Evolutionary conservation across 2,888 invertebrate species (phyloP).

Genomic region (Prenolepis imparis): DNA sequence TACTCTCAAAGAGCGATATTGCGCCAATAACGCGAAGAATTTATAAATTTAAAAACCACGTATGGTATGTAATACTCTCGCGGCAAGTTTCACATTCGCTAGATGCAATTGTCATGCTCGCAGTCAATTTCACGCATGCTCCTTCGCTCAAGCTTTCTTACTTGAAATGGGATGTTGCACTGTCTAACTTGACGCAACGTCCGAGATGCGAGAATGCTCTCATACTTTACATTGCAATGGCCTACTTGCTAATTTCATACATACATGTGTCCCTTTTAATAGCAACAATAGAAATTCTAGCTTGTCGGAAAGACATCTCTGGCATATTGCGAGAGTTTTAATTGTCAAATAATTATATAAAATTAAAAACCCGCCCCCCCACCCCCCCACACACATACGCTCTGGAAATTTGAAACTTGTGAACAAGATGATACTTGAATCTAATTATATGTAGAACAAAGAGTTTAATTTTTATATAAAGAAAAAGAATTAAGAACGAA

Average conservation of each 20-base stretch:
- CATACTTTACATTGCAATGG: conserved; percentile 22
- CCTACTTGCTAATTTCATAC: conserved; percentile 43
- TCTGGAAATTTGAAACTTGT: background rate
- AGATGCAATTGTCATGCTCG: conserved; percentile 64
- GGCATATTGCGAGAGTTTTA: background rate
- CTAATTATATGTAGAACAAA: background rate
- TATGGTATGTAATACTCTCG: conserved; percentile 31
- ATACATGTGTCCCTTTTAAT: background rate
- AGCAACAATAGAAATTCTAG: background rate
- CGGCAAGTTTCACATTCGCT: conserved; percentile 64
- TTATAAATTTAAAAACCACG: conserved; percentile 13
- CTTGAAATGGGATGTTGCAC: conserved; percentile 53
- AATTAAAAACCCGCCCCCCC: background rate
- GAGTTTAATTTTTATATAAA: conserved; percentile 1
- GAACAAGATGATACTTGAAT: background rate
- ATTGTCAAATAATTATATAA: conserved; percentile 1
- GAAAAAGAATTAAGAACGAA: background rate
- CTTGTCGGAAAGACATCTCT: conserved; percentile 9
- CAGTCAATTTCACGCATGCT: conserved; percentile 53
- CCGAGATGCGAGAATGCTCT: conserved; percentile 41
- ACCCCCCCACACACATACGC: too few relatives aligned
- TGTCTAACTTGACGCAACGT: conserved; percentile 49
- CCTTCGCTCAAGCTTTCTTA: conserved; percentile 35
- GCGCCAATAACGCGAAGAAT: conserved; percentile 38
- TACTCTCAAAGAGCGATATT: conserved; percentile 31